Evolutionary conservation across 2,113 vertebrate genomes (phyloP), one percentile per base, ranked within the genome.

Genomic region (Bujurquina vittata): DNA sequence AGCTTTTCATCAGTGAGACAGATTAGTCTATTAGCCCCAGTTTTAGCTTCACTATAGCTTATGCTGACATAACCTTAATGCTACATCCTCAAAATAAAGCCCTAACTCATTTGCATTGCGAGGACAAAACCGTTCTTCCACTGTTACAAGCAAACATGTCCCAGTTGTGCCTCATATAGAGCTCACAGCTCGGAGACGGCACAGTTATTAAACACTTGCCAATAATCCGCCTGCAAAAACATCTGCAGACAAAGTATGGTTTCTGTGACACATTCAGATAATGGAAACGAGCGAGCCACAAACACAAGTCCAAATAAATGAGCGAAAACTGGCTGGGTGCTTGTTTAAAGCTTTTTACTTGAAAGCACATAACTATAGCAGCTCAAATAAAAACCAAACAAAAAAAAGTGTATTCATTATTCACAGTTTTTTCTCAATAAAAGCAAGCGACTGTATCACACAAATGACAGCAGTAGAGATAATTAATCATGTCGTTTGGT

Each of bases 191-290:
- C 1, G 1, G 10, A 31, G 37, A 46, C n/a, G 9, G 61, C 75
- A 3, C 54, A 43, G 73, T 80, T 86, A 80, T 86, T 78, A 79
- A 87, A 79, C 63, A 78, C 73, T 83, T 73, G 75, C 63, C 76
- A 84, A 88, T 87, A 93, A 92, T 86, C 79, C 72, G 46, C 81
- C 72, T 77, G 55, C 3, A 57, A 75, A 84, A 87, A 63, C 79
- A 87, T 87, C 86, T 77, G 54, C 81, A 88, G 79, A 91, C 80
- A 81, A 87, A 83, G 83, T 49, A 33, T 77, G 55, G 57, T 87
- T 83, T 82, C 57, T 58, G 31, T 85, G 84, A 60, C 23, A n/a
- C 58, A 55, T 79, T 52, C 72, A 56, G 77, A 87, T 83, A 84
- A 82, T 81, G 69, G 72, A 55, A 67, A 69, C 77, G 54, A 69